phyloP scores from a whole-genome alignment of 2,113 vertebrate genomes.

The Todiramphus saurophagus region DNA sequence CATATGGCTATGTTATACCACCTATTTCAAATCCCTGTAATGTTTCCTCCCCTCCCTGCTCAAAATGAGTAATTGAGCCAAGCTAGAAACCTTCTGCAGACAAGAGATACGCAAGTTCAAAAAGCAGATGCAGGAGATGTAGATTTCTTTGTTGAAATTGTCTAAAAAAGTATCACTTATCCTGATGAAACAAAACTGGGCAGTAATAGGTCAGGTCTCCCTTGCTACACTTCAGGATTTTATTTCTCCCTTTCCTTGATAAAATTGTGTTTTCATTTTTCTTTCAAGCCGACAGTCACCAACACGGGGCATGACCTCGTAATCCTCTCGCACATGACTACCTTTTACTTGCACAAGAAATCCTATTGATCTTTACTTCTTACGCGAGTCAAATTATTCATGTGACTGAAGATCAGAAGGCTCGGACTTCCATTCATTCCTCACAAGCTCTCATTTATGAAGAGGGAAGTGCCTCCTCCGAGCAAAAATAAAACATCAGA shows the following conservation, averaged over 20 bases:
- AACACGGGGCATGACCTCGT: not conserved
- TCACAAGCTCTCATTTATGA: not conserved
- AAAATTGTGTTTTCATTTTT: conserved; percentile 17
- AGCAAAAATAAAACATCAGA: not conserved
- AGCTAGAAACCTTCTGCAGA: conserved; percentile 71
- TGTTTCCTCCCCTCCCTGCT: conserved; percentile 65
- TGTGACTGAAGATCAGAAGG: conserved; percentile 19
- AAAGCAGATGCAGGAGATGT: conserved; percentile 63
- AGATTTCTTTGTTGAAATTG: conserved; percentile 41
- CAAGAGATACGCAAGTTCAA: conserved; percentile 55
- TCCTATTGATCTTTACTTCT: conserved; percentile 16
- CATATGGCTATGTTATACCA: conserved; percentile 81
- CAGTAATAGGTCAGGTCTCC: not conserved
- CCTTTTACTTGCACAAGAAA: conserved; percentile 5
- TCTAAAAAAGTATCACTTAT: not conserved
- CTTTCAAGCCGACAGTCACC: not conserved
- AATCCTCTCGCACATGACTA: conserved; percentile 22
- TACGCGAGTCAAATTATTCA: not conserved
- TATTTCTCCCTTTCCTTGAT: not conserved
- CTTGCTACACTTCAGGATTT: not conserved
- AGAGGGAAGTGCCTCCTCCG: not conserved
- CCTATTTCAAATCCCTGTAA: conserved; percentile 79
- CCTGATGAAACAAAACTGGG: not conserved
- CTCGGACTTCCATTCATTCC: not conserved
- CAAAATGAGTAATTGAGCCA: conserved; percentile 75